A percentile compares a stretch with the other conserved stretches of the same genome.
Evolutionary conservation across 1,140 invertebrate species (phyloP).

Genomic region (Drosophila saltans): DNA sequence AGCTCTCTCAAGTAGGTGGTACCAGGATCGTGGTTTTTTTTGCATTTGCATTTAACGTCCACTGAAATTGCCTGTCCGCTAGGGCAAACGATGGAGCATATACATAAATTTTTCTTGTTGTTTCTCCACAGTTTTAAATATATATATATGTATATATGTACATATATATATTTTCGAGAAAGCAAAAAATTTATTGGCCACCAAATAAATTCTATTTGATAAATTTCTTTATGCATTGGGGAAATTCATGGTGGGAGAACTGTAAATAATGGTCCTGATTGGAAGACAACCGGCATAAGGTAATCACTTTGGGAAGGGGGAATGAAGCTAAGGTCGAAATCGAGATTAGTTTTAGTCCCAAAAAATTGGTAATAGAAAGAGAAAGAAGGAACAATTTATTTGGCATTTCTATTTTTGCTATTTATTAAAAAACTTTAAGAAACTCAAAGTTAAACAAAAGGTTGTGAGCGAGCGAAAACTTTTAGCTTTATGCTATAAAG

Average conservation of each 20-base stretch:
- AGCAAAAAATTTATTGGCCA: conserved; percentile 57
- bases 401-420: neutral
- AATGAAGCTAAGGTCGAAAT: neutral
- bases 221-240: conserved; percentile 38
- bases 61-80: conserved; percentile 32
- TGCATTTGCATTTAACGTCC: conserved; percentile 63
- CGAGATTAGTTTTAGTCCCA: neutral
- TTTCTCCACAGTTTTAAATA: conserved; percentile 65
- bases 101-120: conserved; percentile 61
- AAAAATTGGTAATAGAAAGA: conserved; percentile 1
- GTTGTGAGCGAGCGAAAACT: conserved; percentile 22
- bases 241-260: conserved; percentile 9
- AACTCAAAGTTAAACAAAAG: conserved; percentile 25
- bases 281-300: conserved; percentile 2
- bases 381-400: conserved; percentile 27
- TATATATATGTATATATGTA: no score
- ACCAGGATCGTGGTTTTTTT: neutral
- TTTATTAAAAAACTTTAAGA: conserved; percentile 25
- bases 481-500: conserved; percentile 3
- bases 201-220: conserved; percentile 59
- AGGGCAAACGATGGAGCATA: conserved; percentile 16
- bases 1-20: conserved; percentile 35
- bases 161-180: conserved; percentile 35
- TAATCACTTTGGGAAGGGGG: neutral
- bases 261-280: conserved; percentile 23